Evolutionary conservation across 2,797 vertebrate genomes (phyloP).

Genomic region (Macropodus opercularis): DNA sequence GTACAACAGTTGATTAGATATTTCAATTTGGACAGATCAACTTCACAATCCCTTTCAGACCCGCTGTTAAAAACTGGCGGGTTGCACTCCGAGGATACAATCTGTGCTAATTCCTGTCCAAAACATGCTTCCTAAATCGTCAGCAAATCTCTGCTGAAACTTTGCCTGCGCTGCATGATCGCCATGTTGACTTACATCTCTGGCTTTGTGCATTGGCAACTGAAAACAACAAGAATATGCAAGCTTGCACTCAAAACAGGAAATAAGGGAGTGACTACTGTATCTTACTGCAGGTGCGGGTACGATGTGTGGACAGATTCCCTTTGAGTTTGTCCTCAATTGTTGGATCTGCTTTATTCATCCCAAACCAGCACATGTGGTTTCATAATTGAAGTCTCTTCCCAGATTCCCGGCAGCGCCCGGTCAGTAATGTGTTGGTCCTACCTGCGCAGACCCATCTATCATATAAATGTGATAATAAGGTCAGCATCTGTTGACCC

Average conservation of each 20-base stretch:
- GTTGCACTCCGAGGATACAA: conserved; percentile 8
- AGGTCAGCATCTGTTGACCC: conserved; percentile 54
- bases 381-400: conserved; percentile 49
- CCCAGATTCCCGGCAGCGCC: conserved; percentile 50
- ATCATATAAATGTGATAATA: conserved; percentile 62
- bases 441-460: conserved; percentile 42
- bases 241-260: neutral
- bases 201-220: conserved; percentile 28
- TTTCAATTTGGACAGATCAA: neutral
- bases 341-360: conserved; percentile 18
- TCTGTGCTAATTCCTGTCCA: neutral
- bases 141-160: conserved; percentile 25
- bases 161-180: conserved; percentile 21
- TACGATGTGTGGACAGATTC: neutral
- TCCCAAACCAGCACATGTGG: conserved; percentile 17
- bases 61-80: neutral
- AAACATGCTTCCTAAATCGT: conserved; percentile 18
- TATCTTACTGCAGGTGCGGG: neutral
- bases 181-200: conserved; percentile 32
- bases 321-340: conserved; percentile 11
- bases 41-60: neutral
- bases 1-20: neutral
- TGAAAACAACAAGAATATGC: conserved; percentile 12
- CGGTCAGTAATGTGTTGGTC: conserved; percentile 52
- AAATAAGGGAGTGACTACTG: neutral